Conservation (phyloP, 2,888 invertebrate genomes). For the Ichneumon xanthorius region DNA sequence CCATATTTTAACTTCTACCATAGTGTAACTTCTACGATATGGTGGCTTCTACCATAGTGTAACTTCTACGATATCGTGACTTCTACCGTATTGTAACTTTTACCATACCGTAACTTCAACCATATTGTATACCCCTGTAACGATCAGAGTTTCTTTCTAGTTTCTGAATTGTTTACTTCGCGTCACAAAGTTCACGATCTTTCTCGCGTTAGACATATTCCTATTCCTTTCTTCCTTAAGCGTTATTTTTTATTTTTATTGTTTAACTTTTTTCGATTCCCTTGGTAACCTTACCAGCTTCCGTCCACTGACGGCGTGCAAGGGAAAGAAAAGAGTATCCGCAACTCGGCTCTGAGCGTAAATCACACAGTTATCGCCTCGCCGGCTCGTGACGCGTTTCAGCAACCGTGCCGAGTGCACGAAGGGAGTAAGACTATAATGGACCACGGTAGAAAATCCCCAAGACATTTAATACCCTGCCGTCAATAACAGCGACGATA, state of each 20-base stretch:
- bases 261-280: neutral
- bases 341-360: neutral
- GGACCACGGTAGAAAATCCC: neutral
- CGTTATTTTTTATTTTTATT: neutral
- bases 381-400: constrained; percentile 10
- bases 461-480: constrained; percentile 11
- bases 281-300: neutral
- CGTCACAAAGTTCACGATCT: neutral
- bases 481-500: constrained; percentile 22
- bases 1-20: no score
- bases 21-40: no score
- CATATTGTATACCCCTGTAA: no score
- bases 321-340: neutral
- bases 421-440: neutral
- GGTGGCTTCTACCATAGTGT: no score
- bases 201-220: neutral
- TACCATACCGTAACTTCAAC: no score
- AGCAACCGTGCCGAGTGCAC: neutral
- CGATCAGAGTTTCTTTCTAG: neutral
- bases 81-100: no score
- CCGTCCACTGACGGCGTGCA: neutral
- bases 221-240: neutral
- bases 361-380: constrained; percentile 33
- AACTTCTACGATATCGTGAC: no score
- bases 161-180: neutral